Percentiles rank a stretch among this genome's conserved stretches.
phyloP scores from a whole-genome alignment of 1,140 invertebrate genomes.

The Caerostris extrusa region DNA sequence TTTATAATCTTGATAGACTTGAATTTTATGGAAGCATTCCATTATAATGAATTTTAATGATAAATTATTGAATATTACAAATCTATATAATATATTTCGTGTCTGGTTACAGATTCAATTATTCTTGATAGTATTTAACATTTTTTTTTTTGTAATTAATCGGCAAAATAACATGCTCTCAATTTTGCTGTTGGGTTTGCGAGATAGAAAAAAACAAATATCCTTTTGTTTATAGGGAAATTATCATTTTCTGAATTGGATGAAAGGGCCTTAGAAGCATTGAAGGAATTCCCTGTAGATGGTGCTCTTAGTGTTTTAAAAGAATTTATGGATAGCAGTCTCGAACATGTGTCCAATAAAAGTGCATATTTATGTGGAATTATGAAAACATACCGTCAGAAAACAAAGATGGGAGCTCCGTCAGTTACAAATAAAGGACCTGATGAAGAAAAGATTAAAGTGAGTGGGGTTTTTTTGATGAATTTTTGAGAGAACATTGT shows the following conservation, averaged over 20 bases:
- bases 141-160: background rate
- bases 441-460: constrained; percentile 97
- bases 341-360: constrained; percentile 99
- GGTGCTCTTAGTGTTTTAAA: constrained; percentile 95
- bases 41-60: no score
- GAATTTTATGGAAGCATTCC: no score
- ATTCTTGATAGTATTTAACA: no score
- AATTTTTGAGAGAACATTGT: no score
- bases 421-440: constrained; percentile 88
- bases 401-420: constrained; percentile 82
- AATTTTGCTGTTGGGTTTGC: background rate
- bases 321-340: constrained; percentile 97
- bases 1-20: no score
- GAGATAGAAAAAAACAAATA: background rate
- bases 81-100: no score
- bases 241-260: constrained; percentile 96
- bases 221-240: constrained; percentile 85
- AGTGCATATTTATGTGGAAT: constrained; percentile 98
- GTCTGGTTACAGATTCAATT: no score
- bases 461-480: constrained; percentile 80
- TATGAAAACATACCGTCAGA: constrained; percentile 98
- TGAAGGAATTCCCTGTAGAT: constrained; percentile 98
- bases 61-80: no score
- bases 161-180: background rate
- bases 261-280: constrained; percentile 95